Conservation (phyloP, 2,797 vertebrate species). For the Hoplostethus mediterraneus region DNA sequence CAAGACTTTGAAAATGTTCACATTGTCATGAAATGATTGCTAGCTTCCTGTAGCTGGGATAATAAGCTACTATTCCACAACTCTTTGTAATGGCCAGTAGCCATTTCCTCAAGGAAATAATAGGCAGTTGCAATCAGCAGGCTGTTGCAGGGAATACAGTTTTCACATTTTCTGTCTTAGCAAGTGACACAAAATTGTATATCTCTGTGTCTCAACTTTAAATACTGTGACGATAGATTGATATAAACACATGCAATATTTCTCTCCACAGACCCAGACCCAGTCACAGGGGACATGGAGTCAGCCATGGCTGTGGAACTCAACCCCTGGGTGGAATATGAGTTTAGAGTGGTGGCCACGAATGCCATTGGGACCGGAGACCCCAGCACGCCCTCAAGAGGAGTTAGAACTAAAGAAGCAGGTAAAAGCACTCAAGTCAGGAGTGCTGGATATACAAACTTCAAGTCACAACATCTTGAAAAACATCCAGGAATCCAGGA, state of each 20-base stretch:
- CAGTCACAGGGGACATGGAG: constrained; percentile 95
- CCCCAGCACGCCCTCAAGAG: constrained; percentile 91
- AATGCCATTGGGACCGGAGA: constrained; percentile 96
- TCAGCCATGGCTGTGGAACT: constrained; percentile 95
- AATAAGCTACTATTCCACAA: no score
- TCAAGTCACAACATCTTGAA: constrained; percentile 19
- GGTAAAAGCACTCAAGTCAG: constrained; percentile 77
- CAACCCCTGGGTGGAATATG: constrained; percentile 98
- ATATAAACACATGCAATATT: constrained; percentile 26
- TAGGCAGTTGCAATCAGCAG: no score
- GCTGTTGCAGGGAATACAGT: no score
- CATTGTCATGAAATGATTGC: no score
- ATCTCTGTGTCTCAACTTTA: background rate
- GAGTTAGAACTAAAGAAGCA: constrained; percentile 95
- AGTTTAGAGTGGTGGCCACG: constrained; percentile 96
- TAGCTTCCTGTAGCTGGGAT: no score
- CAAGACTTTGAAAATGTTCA: no score
- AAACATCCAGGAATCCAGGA: constrained; percentile 15
- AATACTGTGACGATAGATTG: constrained; percentile 3
- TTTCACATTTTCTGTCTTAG: no score
- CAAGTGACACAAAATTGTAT: background rate
- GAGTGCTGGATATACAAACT: background rate
- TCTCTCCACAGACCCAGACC: constrained; percentile 89
- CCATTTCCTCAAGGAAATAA: no score
- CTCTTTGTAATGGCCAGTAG: no score